A percentile compares a stretch with the other conserved stretches of the same genome.
Conservation (phyloP, 2,888 invertebrate genomes). For the Hypena proboscidalis region DNA sequence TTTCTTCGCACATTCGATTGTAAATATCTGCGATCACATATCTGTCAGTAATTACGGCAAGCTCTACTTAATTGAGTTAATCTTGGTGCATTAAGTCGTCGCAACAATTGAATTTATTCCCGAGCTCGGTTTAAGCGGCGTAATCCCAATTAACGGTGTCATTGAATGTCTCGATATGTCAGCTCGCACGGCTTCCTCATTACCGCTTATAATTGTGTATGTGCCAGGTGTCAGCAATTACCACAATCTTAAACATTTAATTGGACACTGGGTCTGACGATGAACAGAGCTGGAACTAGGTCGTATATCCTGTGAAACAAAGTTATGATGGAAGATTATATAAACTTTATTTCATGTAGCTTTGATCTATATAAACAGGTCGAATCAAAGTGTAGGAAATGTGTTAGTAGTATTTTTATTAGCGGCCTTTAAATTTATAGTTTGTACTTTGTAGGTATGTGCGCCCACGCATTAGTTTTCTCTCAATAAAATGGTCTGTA, state of each 20-base stretch:
- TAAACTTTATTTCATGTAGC: slow-evolving; percentile 73
- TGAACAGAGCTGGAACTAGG: slow-evolving; percentile 49
- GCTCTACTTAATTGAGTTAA: slow-evolving; percentile 32
- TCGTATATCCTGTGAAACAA: slow-evolving; percentile 59
- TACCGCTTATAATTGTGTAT: slow-evolving; percentile 30
- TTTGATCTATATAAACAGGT: slow-evolving; percentile 83
- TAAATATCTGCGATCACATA: slow-evolving; percentile 29
- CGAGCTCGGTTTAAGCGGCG: slow-evolving; percentile 21
- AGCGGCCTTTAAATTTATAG: slow-evolving; percentile 78
- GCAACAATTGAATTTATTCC: slow-evolving; percentile 31
- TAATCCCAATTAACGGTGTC: slow-evolving; percentile 40
- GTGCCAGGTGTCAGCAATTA: slow-evolving; percentile 40
- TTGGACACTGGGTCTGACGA: slow-evolving; percentile 41
- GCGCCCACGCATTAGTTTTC: slow-evolving; percentile 72
- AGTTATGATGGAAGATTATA: slow-evolving; percentile 70
- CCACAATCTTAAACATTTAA: slow-evolving; percentile 41
- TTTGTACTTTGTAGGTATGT: slow-evolving; percentile 65
- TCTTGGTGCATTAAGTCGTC: slow-evolving; percentile 28
- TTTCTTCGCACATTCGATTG: slow-evolving; percentile 30
- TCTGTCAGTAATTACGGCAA: slow-evolving; percentile 24
- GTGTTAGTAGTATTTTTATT: slow-evolving; percentile 82
- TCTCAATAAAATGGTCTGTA: slow-evolving; percentile 67
- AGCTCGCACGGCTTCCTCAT: slow-evolving; percentile 39
- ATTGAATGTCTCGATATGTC: slow-evolving; percentile 35
- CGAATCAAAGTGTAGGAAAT: slow-evolving; percentile 82